phyloP scores from a whole-genome alignment of 2,113 vertebrate species.

The Notarius lentiginosus region DNA sequence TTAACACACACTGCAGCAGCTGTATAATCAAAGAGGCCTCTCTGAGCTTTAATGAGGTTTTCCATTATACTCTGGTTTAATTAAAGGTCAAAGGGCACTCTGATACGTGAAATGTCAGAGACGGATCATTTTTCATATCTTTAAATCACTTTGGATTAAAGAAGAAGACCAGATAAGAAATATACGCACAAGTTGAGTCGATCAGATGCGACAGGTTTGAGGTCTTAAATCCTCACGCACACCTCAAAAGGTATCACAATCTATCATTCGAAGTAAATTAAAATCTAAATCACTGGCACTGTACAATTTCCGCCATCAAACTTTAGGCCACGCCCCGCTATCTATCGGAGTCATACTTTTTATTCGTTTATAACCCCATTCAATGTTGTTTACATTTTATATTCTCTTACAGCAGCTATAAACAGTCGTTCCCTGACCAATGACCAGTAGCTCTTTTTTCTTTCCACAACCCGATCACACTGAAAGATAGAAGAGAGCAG shows the following conservation, averaged over 20 bases:
- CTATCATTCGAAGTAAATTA: background rate
- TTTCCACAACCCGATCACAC: background rate
- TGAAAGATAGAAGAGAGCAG: background rate
- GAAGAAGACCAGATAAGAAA: background rate
- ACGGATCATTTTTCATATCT: background rate
- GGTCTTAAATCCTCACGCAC: background rate
- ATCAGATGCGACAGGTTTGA: background rate
- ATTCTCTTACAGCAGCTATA: background rate
- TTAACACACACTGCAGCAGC: slow-evolving; percentile 28
- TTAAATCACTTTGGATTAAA: background rate
- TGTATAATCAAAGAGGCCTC: slow-evolving; percentile 12
- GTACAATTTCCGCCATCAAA: no score
- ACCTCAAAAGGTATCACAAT: background rate
- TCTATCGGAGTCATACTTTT: no score
- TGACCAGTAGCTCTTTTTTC: background rate
- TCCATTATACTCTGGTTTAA: slow-evolving; percentile 14
- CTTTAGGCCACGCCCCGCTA: background rate
- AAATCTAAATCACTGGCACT: background rate
- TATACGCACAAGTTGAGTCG: background rate
- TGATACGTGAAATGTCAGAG: no score
- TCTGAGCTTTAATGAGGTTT: slow-evolving; percentile 35
- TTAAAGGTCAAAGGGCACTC: slow-evolving; percentile 28
- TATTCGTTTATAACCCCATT: background rate
- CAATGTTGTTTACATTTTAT: background rate
- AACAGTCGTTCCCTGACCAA: background rate